A percentile compares a stretch with the other conserved stretches of the same genome.
Conservation (phyloP, 2,888 invertebrate species). For the Phaonia tiefii region DNA sequence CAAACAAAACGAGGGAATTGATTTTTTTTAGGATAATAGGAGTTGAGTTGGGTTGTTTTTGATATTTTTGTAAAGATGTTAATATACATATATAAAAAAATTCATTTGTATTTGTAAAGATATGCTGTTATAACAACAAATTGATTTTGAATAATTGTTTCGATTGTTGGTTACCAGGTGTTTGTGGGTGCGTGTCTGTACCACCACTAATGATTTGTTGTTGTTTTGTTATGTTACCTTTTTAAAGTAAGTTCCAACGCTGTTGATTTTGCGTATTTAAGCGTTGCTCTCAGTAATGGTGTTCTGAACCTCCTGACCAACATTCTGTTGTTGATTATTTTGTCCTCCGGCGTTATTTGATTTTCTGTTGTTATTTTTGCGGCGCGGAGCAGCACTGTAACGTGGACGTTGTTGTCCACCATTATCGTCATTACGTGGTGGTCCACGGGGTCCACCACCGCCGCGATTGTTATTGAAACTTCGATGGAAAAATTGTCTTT, state of each 20-base stretch:
- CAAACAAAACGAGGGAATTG: conserved; percentile 34
- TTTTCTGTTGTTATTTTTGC: conserved; percentile 77
- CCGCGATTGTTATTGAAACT: conserved; percentile 82
- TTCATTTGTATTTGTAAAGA: too few relatives aligned
- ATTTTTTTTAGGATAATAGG: conserved; percentile 26
- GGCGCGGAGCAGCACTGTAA: conserved; percentile 76
- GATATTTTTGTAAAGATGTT: background rate
- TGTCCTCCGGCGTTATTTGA: conserved; percentile 75
- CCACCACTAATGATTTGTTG: conserved; percentile 36
- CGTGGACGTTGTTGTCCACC: conserved; percentile 78
- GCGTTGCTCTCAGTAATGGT: conserved; percentile 81
- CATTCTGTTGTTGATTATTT: conserved; percentile 79
- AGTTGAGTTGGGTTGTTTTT: conserved; percentile 23
- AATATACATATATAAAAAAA: too few relatives aligned
- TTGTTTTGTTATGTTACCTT: conserved; percentile 32
- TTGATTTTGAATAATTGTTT: background rate
- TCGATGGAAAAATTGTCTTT: conserved; percentile 87
- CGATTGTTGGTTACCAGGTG: conserved; percentile 32
- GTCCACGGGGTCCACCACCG: conserved; percentile 74
- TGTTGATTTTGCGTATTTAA: conserved; percentile 70
- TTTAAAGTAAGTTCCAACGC: background rate
- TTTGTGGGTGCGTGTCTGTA: conserved; percentile 23
- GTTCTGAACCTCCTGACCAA: conserved; percentile 80
- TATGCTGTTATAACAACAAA: background rate
- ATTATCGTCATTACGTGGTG: conserved; percentile 64